Evolutionary conservation across 1,140 invertebrate species (phyloP).

Genomic region (Ruditapes philippinarum): DNA sequence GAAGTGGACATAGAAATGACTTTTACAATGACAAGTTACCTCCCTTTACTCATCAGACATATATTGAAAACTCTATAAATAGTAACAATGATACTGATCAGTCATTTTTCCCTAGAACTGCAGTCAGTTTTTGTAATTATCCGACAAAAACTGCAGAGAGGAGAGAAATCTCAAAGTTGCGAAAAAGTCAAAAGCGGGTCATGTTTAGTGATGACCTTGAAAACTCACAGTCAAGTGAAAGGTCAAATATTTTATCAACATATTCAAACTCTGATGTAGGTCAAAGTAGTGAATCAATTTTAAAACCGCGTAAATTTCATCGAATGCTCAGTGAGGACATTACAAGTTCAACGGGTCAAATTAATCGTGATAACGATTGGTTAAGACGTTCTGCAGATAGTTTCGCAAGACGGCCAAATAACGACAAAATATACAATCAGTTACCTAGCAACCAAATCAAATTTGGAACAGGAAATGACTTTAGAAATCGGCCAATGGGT

Average conservation of each 20-base stretch:
- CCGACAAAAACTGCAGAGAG: conserved; percentile 46
- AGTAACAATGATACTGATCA: not conserved
- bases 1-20: not conserved
- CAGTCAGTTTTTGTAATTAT: conserved; percentile 1
- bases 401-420: not conserved
- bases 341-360: not conserved
- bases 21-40: not conserved
- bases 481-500: conserved; percentile 45
- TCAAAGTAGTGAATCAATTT: not conserved
- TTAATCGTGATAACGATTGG: conserved; percentile 15
- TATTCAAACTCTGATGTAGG: conserved; percentile 21
- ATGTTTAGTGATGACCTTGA: conserved; percentile 69
- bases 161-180: conserved; percentile 53
- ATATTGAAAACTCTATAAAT: not conserved
- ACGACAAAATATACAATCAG: conserved; percentile 52
- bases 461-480: conserved; percentile 15
- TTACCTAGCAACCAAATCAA: conserved; percentile 50
- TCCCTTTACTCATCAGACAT: not conserved
- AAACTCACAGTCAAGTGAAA: conserved; percentile 47
- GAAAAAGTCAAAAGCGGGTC: conserved; percentile 41
- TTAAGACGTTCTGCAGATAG: conserved; percentile 21
- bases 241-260: conserved; percentile 38
- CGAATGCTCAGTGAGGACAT: conserved; percentile 34
- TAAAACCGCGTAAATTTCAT: conserved; percentile 1
- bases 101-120: conserved; percentile 8